A percentile compares a stretch with the other conserved stretches of the same genome.
These are phyloP conservation scores for Leptosomus discolor DNA, from an alignment of 2,113 vertebrate species.

Conservation along the genomic window DNA sequence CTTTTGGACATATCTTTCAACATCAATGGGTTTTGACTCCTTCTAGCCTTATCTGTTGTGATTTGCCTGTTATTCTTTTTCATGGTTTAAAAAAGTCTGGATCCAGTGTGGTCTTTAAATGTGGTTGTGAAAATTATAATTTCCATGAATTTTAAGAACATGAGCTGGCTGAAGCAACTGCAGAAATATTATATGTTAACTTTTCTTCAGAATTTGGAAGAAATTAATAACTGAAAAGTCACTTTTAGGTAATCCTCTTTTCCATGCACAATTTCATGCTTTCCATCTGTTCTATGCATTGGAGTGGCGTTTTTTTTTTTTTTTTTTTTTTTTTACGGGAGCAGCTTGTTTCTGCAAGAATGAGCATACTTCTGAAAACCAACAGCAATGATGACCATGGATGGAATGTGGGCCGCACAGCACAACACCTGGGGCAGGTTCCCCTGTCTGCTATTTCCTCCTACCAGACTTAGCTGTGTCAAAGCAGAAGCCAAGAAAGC, in stretches of 20 bases:
- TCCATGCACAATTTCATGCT: not conserved
- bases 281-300: not conserved
- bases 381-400: not conserved
- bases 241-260: not conserved
- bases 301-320: not conserved
- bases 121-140: not conserved
- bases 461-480: not conserved
- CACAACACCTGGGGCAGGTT: not conserved
- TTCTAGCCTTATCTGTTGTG: not conserved
- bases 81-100: not conserved
- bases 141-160: not conserved
- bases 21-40: not conserved
- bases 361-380: not conserved
- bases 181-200: not conserved
- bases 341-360: not conserved
- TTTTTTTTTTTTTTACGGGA: not conserved
- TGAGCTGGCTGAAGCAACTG: not conserved
- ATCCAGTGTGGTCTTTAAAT: not conserved
- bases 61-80: not conserved
- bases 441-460: not conserved
- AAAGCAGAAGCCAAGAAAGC: not conserved
- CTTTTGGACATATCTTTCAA: not conserved
- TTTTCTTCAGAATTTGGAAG: not conserved
- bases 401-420: accelerated
- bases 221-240: not conserved